Conservation (phyloP, 2,113 vertebrate species). For the Tachuris rubrigastra region DNA sequence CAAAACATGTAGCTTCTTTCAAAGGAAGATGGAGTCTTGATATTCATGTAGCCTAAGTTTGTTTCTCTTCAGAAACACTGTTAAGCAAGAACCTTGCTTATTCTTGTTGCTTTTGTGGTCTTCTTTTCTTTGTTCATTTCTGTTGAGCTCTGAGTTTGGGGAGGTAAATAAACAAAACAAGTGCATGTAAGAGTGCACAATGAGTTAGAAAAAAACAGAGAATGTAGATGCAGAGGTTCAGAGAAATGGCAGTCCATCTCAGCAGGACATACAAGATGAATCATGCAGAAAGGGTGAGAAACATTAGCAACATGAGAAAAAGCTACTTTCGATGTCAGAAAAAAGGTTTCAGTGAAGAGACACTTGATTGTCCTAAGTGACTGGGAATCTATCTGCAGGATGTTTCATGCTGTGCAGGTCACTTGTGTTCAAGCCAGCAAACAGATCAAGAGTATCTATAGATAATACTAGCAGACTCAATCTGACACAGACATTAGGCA, state of each 20-base stretch:
- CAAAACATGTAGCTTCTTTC: background rate
- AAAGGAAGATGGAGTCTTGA: background rate
- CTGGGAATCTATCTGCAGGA: background rate
- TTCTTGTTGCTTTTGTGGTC: background rate
- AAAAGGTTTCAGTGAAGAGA: background rate
- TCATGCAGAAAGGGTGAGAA: background rate
- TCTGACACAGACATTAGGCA: background rate
- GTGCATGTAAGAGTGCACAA: accelerated
- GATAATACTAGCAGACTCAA: background rate
- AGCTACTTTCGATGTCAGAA: background rate
- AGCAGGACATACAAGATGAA: background rate
- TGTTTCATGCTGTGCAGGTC: background rate
- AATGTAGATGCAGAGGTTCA: background rate
- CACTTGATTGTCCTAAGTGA: background rate
- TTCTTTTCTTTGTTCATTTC: background rate
- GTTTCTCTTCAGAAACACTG: background rate
- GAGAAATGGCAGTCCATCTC: background rate
- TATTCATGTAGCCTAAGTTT: background rate
- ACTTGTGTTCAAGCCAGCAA: background rate
- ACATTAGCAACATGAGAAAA: background rate
- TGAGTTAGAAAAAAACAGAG: background rate
- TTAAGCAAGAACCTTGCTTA: background rate
- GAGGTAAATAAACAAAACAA: background rate
- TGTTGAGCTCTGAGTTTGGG: background rate
- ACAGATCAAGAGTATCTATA: background rate